phyloP scores from a whole-genome alignment of 2,888 invertebrate species.

The Caenorhabditis wallacei region DNA sequence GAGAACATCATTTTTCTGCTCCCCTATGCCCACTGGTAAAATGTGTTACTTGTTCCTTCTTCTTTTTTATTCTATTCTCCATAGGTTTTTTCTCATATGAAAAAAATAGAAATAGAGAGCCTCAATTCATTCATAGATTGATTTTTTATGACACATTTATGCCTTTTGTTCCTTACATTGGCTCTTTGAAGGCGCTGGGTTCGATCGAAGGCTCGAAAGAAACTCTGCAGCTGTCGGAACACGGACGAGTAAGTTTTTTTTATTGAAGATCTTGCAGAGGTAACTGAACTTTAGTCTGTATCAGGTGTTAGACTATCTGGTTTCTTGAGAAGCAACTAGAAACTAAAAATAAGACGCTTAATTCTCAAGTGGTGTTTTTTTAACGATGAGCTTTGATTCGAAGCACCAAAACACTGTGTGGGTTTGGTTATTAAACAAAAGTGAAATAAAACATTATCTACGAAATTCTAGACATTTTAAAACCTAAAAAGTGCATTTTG shows the following conservation, averaged over 20 bases:
- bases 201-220: slow-evolving; percentile 73
- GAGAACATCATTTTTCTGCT: slow-evolving; percentile 42
- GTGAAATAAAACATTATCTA: not conserved
- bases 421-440: not conserved
- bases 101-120: too few species aligned
- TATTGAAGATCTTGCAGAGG: not conserved
- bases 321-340: too few species aligned
- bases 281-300: slow-evolving; percentile 7
- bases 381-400: slow-evolving; percentile 2
- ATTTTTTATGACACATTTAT: slow-evolving; percentile 41
- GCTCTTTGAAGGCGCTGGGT: slow-evolving; percentile 62
- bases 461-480: too few species aligned
- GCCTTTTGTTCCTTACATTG: slow-evolving; percentile 13
- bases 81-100: not conserved
- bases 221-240: slow-evolving; percentile 73
- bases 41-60: slow-evolving; percentile 38
- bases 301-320: not conserved
- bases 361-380: slow-evolving; percentile 4
- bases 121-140: slow-evolving; percentile 46
- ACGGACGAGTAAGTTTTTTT: slow-evolving; percentile 65
- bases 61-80: slow-evolving; percentile 4
- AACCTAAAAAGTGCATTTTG: too few species aligned
- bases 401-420: not conserved
- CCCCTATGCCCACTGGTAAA: slow-evolving; percentile 12
- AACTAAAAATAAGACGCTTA: too few species aligned